Evolutionary conservation across 1,140 invertebrate genomes (phyloP).

Genomic region (Yoshiicerus persimilis): DNA sequence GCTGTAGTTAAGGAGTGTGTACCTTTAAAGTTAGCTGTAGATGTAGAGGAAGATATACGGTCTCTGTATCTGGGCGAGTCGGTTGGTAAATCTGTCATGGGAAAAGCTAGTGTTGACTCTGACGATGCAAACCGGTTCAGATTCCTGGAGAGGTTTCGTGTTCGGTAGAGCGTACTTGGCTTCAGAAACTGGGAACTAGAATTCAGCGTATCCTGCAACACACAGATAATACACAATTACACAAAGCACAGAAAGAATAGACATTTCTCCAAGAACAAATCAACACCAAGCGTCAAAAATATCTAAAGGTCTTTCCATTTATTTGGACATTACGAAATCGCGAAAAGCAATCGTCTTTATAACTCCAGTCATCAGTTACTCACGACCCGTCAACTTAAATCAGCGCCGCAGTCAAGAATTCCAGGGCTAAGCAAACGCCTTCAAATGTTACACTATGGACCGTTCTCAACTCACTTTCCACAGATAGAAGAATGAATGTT

Average conservation of each 20-base stretch:
- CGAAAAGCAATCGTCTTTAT: neutral
- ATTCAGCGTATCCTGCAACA: slow-evolving; percentile 45
- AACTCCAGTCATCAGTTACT: neutral
- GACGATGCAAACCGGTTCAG: slow-evolving; percentile 46
- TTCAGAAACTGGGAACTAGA: slow-evolving; percentile 46
- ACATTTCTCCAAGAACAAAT: neutral
- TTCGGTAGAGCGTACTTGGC: slow-evolving; percentile 47
- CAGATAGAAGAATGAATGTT: neutral
- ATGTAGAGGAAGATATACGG: slow-evolving; percentile 26
- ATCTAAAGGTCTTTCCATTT: neutral
- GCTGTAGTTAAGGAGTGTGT: neutral
- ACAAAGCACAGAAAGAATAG: neutral
- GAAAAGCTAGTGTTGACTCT: slow-evolving; percentile 40
- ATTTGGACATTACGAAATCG: neutral
- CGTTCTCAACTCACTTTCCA: neutral
- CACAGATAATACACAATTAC: neutral
- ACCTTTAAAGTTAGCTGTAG: slow-evolving; percentile 41
- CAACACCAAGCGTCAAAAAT: neutral
- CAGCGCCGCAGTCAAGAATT: neutral
- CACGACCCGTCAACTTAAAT: neutral
- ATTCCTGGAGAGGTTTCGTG: slow-evolving; percentile 47
- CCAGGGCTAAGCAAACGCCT: neutral
- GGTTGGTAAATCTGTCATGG: slow-evolving; percentile 14
- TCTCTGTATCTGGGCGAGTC: slow-evolving; percentile 30
- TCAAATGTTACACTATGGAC: neutral